phyloP scores from a whole-genome alignment of 2,113 vertebrate genomes.

The Limnothrissa miodon region DNA sequence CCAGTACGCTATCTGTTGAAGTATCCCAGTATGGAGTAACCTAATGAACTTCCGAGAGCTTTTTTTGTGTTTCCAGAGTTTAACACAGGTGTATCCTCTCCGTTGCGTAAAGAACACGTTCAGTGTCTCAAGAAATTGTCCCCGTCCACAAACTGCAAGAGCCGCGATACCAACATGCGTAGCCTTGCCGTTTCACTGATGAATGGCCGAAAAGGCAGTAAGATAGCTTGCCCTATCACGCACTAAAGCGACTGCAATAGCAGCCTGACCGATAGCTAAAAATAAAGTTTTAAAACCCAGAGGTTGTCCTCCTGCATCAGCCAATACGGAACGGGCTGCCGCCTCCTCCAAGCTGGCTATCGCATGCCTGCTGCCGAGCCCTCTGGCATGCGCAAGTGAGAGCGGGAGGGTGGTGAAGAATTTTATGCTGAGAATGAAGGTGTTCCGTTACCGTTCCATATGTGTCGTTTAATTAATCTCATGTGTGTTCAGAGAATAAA shows the following conservation, averaged over 20 bases:
- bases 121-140: slow-evolving; percentile 1
- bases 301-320: slow-evolving; percentile 45
- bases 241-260: slow-evolving; percentile 21
- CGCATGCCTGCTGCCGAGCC: slow-evolving; percentile 23
- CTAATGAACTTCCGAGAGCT: neutral
- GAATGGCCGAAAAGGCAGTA: slow-evolving; percentile 27
- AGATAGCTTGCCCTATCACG: slow-evolving; percentile 3
- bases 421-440: neutral
- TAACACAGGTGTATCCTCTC: neutral
- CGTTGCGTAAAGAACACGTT: neutral
- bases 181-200: neutral
- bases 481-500: neutral
- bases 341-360: slow-evolving; percentile 30
- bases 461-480: neutral
- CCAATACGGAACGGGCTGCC: slow-evolving; percentile 54
- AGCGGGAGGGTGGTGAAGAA: neutral
- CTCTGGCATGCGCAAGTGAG: slow-evolving; percentile 13
- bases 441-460: neutral
- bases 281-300: slow-evolving; percentile 31
- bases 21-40: neutral
- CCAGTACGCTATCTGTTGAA: neutral
- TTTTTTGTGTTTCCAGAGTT: neutral
- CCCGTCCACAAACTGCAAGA: neutral
- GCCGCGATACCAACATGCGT: neutral
- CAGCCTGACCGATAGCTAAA: slow-evolving; percentile 34